Base-by-base conservation (phyloP, 2,113 vertebrate genomes). In the Oryzias woworae region DNA sequence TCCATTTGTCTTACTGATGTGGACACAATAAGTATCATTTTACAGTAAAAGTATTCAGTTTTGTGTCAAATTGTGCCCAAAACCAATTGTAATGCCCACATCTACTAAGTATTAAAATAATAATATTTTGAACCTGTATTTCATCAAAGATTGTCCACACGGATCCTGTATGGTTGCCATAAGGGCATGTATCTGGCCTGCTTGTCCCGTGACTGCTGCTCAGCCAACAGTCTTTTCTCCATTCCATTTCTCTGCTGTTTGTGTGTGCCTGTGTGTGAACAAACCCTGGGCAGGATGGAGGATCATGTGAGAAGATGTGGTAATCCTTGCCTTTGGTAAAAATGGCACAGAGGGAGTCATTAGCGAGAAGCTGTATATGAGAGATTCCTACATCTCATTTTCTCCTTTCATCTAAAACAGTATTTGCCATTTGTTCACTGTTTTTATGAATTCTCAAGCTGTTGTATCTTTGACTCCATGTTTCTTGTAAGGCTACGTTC, bases 271-370 rank as follows among this genome's bases (percentile, higher is more conserved):
- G 49, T 23, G 49, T 75, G 66, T 63, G 84, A 73, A 68, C 53
- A 73, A 77, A 83, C 77, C 75, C 57, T 66, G 62, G 71, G 78
- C 66, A 74, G 60, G 41, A 62, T 62, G 18, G 80, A 48, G 62
- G 66, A 84, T 90, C 90, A 91, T 89, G 89, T 90, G 90, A 91
- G 87, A 76, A 82, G 85, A 88, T 89, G 87, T 88, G 71, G 53
- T 90, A 91, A 90, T 90, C 88, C 82, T 78, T 48, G 87, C 88
- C 85, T 79, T 78, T 58, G 86, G 85, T 84, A 31, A 85, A 85
- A 84, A 80, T 58, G 73, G 76, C 83, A 81, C 83, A 87, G 74
- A 74, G 87, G 83, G 81, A 78, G 75, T 81, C 65, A 77, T 89
- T 86, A 87, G 75, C 24, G 67, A 58, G 73, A 55, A 75, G 64